phyloP scores from a whole-genome alignment of 2,113 vertebrate genomes.

The Tachysurus fulvidraco region DNA sequence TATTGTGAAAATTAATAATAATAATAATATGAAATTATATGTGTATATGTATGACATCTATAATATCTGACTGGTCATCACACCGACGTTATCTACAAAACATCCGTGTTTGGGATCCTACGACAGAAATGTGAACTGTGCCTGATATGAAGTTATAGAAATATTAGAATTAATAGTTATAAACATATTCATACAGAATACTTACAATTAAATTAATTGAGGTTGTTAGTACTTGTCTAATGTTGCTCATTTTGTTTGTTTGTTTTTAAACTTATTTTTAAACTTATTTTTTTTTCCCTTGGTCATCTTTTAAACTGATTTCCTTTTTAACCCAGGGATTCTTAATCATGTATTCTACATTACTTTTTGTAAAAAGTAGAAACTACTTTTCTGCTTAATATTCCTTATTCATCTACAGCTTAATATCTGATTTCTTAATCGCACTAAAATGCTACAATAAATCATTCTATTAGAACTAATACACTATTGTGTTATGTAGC shows the following conservation, averaged over 20 bases:
- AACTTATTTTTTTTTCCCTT: not conserved
- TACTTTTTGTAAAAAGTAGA: not conserved
- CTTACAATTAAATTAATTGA: not conserved
- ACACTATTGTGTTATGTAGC: not conserved
- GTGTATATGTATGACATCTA: not conserved
- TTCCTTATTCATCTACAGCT: not conserved
- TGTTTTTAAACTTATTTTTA: not conserved
- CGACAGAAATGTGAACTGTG: not conserved
- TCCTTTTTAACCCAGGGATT: not conserved
- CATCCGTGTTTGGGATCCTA: not conserved
- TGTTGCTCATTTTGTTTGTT: not conserved
- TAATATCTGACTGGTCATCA: not conserved
- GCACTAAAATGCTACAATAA: not conserved
- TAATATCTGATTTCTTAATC: not conserved
- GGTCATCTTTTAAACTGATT: not conserved
- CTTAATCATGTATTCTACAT: not conserved
- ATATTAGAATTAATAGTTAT: constrained; percentile 2
- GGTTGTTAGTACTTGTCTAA: not conserved
- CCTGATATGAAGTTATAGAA: constrained; percentile 1
- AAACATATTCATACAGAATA: not conserved
- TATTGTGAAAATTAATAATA: constrained; percentile 11
- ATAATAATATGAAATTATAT: constrained; percentile 8
- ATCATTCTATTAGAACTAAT: not conserved
- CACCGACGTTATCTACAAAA: not conserved
- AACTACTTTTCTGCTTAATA: not conserved